These are phyloP conservation scores for Peribatodes rhomboidaria DNA, from an alignment of 2,888 invertebrate species.

Conservation along the genomic window DNA sequence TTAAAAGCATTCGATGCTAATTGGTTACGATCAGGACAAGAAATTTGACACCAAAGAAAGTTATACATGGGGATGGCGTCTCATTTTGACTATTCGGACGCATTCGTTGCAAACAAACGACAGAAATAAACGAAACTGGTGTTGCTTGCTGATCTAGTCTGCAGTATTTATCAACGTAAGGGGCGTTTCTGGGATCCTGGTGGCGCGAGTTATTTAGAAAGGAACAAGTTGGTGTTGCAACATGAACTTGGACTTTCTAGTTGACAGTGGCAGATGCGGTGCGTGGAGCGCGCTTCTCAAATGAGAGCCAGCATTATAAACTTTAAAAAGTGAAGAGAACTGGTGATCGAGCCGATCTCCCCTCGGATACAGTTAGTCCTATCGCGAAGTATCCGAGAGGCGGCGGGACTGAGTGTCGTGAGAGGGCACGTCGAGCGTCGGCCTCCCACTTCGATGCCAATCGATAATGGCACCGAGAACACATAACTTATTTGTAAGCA, in stretches of 20 bases:
- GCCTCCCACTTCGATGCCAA: slow-evolving; percentile 40
- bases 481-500: slow-evolving; percentile 51
- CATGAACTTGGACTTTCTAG: slow-evolving; percentile 9
- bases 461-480: slow-evolving; percentile 46
- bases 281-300: slow-evolving; percentile 7
- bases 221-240: slow-evolving; percentile 16
- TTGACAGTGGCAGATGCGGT: slow-evolving; percentile 16
- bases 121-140: neutral
- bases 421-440: slow-evolving; percentile 10
- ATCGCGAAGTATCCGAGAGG: neutral
- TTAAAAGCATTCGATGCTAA: too few species aligned
- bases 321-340: slow-evolving; percentile 18
- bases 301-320: slow-evolving; percentile 16
- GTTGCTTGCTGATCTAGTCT: slow-evolving; percentile 12
- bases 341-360: slow-evolving; percentile 4
- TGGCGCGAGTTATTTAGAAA: neutral
- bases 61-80: neutral
- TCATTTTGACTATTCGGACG: neutral
- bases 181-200: slow-evolving; percentile 7
- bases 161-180: neutral
- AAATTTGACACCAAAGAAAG: neutral
- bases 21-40: too few species aligned
- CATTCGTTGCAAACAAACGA: neutral
- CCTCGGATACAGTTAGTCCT: slow-evolving; percentile 10
- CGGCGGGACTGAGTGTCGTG: slow-evolving; percentile 23